Evolutionary conservation across 2,797 vertebrate species (phyloP).

Genomic region (Tolypeutes matacus): DNA sequence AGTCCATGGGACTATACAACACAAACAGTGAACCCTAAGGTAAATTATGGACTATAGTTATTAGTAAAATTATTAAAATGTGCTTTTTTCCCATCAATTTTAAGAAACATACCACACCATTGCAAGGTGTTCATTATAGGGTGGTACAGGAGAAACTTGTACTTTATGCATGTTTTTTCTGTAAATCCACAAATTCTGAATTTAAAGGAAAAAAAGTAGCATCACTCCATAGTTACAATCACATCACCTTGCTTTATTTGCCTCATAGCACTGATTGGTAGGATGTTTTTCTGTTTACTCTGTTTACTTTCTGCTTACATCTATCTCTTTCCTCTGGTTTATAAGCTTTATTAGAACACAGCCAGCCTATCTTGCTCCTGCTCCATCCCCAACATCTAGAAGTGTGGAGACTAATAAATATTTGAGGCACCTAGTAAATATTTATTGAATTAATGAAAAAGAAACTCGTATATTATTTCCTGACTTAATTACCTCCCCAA

Average conservation of each 20-base stretch:
- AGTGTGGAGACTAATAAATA: background rate
- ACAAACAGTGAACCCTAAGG: too few relatives aligned
- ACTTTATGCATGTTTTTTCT: too few relatives aligned
- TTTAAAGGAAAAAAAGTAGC: too few relatives aligned
- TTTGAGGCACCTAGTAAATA: background rate
- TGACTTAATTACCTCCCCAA: background rate
- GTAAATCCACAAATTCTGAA: too few relatives aligned
- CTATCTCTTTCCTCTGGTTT: background rate
- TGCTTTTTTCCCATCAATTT: too few relatives aligned
- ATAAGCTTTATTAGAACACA: background rate
- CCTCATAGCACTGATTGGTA: background rate
- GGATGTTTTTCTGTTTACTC: background rate
- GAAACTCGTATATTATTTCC: constrained; percentile 13
- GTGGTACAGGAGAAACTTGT: too few relatives aligned
- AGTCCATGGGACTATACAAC: too few relatives aligned
- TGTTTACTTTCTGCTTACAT: background rate
- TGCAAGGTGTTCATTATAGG: too few relatives aligned
- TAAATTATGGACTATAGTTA: too few relatives aligned
- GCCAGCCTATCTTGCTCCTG: background rate
- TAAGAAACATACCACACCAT: too few relatives aligned
- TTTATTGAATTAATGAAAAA: constrained; percentile 27
- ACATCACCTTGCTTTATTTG: background rate
- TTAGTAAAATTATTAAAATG: too few relatives aligned
- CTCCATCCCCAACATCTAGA: background rate
- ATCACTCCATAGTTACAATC: background rate